Conservation (phyloP, 1,140 invertebrate genomes). For the Polyergus mexicanus region DNA sequence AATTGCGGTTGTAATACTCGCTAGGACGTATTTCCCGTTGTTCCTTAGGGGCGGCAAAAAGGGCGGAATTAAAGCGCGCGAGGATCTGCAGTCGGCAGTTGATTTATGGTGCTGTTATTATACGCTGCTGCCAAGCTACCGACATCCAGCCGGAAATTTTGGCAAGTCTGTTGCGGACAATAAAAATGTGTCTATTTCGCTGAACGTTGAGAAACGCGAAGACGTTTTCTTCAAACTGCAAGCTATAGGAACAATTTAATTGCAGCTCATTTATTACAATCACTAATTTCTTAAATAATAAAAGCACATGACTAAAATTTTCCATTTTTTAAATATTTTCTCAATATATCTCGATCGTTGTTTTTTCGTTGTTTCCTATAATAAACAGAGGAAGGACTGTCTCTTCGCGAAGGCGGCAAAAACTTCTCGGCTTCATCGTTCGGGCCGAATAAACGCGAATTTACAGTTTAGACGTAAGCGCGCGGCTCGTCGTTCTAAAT, state of each 20-base stretch:
- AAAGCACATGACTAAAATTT: not conserved
- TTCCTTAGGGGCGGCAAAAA: not conserved
- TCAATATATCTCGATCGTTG: not conserved
- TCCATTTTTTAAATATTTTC: not conserved
- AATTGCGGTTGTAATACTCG: conserved; percentile 51
- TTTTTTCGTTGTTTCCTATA: not conserved
- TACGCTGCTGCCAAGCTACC: conserved; percentile 9
- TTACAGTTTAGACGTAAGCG: conserved; percentile 29
- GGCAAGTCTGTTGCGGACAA: not conserved
- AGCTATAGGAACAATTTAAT: not conserved
- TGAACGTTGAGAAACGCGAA: not conserved
- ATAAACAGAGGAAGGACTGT: conserved; percentile 13
- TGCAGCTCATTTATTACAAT: not conserved
- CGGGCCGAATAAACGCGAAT: conserved; percentile 36
- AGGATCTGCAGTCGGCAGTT: conserved; percentile 33
- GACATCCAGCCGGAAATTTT: conserved; percentile 18
- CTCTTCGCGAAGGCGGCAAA: not conserved
- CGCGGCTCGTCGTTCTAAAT: conserved; percentile 25
- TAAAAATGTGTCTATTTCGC: not conserved
- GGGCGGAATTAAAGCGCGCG: conserved; percentile 48
- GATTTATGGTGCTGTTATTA: conserved; percentile 58
- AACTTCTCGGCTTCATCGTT: not conserved
- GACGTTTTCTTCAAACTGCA: not conserved
- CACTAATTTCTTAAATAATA: not conserved
- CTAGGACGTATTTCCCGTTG: conserved; percentile 18